Conservation (phyloP, 2,113 vertebrate species). For the Cinclus cinclus region DNA sequence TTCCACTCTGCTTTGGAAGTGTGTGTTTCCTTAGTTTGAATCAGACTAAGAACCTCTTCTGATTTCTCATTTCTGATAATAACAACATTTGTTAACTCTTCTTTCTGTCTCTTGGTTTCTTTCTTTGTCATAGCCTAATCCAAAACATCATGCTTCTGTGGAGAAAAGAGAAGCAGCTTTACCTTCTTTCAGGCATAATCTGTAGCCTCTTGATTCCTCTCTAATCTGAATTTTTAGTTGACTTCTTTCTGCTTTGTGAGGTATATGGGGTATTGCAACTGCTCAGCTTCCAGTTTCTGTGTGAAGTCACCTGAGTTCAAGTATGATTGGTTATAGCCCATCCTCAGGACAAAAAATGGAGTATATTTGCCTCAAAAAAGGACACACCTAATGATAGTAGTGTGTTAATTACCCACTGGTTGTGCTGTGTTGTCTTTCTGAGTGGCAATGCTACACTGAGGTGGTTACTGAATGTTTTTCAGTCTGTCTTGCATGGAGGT, state of each 20-base stretch:
- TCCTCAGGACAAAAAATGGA: background rate
- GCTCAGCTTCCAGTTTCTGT: background rate
- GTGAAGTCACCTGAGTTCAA: background rate
- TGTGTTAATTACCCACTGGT: background rate
- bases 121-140: background rate
- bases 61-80: background rate
- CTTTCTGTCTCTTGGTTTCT: background rate
- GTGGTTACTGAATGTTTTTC: background rate
- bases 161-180: background rate
- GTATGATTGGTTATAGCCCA: background rate
- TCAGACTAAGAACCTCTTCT: background rate
- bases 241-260: background rate
- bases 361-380: background rate
- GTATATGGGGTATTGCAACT: background rate
- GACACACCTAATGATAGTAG: background rate
- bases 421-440: background rate
- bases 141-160: background rate
- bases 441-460: background rate
- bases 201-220: background rate
- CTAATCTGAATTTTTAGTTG: background rate
- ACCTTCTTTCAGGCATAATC: background rate
- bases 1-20: background rate
- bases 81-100: background rate
- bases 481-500: background rate
- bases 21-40: background rate